Conservation (phyloP, 2,797 vertebrate species). For the Coreius guichenoti region DNA sequence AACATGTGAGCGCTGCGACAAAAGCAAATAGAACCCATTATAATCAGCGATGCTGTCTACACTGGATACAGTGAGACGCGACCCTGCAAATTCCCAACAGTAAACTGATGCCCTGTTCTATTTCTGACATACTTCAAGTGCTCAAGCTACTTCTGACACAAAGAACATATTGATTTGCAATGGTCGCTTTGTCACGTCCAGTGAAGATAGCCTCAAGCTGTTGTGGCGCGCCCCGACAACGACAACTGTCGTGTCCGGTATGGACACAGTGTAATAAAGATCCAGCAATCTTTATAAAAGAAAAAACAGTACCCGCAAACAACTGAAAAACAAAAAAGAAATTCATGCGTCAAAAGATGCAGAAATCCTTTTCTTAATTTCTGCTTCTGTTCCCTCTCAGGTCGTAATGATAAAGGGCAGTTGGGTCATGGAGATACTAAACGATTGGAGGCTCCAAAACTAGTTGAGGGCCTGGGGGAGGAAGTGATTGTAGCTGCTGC, state of each 20-base stretch:
- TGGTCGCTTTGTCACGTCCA: not conserved
- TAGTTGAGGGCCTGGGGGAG: constrained; percentile 85
- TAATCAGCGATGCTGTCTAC: not conserved
- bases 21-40: not conserved
- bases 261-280: not conserved
- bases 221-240: too few relatives aligned
- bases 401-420: constrained; percentile 95
- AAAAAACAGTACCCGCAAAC: not conserved
- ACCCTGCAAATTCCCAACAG: not conserved
- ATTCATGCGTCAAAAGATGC: not conserved
- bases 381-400: constrained; percentile 68
- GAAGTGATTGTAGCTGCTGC: constrained; percentile 87
- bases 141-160: not conserved
- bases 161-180: not conserved
- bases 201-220: too few relatives aligned
- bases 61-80: not conserved
- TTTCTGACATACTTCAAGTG: not conserved
- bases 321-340: not conserved
- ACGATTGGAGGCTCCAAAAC: constrained; percentile 89
- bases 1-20: too few relatives aligned
- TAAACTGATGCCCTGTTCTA: not conserved
- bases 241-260: too few relatives aligned
- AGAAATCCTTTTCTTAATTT: not conserved
- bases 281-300: not conserved
- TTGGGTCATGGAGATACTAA: constrained; percentile 95